Percentiles rank a stretch among this genome's conserved stretches.
Evolutionary conservation across 2,797 vertebrate species (phyloP).

Genomic region (Numenius phaeopus): DNA sequence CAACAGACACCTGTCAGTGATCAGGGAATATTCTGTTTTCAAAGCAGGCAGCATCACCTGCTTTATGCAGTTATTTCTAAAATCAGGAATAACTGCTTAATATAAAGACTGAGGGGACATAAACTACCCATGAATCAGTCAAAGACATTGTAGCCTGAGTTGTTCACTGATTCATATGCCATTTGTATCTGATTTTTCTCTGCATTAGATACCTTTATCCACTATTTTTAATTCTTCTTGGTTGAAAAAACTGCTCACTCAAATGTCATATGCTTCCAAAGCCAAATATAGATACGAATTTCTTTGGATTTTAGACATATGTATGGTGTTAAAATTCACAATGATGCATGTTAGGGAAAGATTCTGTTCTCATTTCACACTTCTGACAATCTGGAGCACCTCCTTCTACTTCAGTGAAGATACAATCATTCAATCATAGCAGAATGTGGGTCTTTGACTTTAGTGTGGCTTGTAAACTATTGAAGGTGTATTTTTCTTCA

Average conservation of each 20-base stretch:
- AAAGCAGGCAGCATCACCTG: neutral
- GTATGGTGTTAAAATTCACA: conserved; percentile 64
- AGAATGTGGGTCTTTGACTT: neutral
- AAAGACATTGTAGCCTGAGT: neutral
- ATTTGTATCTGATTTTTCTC: conserved; percentile 45
- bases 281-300: conserved; percentile 59
- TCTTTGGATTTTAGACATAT: conserved; percentile 56
- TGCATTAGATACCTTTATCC: conserved; percentile 36
- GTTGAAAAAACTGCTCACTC: conserved; percentile 52
- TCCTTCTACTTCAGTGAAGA: conserved; percentile 30
- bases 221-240: conserved; percentile 60
- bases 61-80: neutral
- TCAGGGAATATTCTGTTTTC: neutral
- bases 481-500: neutral
- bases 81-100: conserved; percentile 22
- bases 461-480: neutral
- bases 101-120: neutral
- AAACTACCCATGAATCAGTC: conserved; percentile 24
- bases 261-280: conserved; percentile 62
- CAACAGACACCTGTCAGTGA: neutral
- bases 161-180: conserved; percentile 16
- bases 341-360: conserved; percentile 39
- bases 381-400: conserved; percentile 57
- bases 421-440: neutral
- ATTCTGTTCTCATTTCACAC: conserved; percentile 55